phyloP scores from a whole-genome alignment of 2,797 vertebrate genomes.

The Myotis myotis region DNA sequence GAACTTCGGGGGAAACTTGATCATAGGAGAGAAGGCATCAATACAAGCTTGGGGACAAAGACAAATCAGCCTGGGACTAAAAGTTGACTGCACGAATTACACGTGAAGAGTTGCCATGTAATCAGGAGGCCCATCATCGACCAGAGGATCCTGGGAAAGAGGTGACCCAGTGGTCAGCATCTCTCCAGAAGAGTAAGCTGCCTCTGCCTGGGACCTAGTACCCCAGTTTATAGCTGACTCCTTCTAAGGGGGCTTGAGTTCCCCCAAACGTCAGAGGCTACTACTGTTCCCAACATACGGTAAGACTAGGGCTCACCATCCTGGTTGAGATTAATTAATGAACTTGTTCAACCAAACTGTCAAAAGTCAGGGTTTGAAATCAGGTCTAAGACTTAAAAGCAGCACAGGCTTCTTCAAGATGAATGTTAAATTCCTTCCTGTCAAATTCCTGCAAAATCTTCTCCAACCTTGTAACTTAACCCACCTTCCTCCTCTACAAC shows the following conservation, averaged over 20 bases:
- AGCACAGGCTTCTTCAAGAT: not conserved
- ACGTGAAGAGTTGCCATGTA: not conserved
- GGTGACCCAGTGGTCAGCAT: not conserved
- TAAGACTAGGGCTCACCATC: not conserved
- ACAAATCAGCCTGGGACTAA: not conserved
- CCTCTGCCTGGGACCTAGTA: not conserved
- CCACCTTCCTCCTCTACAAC: not conserved
- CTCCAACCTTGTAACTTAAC: not conserved
- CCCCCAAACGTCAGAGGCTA: not conserved
- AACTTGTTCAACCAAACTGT: not conserved
- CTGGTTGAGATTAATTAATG: not conserved
- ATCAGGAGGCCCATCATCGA: not conserved
- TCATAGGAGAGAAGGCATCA: not conserved
- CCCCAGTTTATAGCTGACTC: not conserved
- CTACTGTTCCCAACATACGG: not conserved
- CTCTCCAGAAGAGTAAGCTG: not conserved
- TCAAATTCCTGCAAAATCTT: not conserved
- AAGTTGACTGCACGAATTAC: slow-evolving; percentile 9
- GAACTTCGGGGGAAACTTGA: slow-evolving; percentile 2
- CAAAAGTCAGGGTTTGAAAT: not conserved
- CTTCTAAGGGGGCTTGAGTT: not conserved
- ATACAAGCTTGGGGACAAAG: not conserved
- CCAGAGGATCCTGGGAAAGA: slow-evolving; percentile 12
- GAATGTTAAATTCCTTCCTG: not conserved
- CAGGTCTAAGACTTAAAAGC: not conserved